A percentile compares a stretch with the other conserved stretches of the same genome.
These are phyloP conservation scores for Physeter macrocephalus DNA, from an alignment of 2,113 vertebrate species.

Conservation along the genomic window DNA sequence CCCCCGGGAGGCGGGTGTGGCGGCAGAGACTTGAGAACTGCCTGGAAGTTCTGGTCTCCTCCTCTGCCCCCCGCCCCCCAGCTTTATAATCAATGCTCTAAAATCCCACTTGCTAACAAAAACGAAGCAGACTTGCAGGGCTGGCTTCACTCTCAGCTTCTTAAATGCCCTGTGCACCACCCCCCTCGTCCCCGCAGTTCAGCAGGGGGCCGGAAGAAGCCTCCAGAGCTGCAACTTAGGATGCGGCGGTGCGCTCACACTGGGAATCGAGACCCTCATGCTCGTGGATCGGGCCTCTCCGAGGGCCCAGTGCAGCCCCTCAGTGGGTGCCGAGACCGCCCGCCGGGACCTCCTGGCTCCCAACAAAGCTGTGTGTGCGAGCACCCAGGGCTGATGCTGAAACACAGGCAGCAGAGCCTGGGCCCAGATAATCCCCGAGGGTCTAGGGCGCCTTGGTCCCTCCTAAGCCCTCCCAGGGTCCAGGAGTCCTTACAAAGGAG, in stretches of 20 bases:
- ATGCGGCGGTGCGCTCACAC: accelerated
- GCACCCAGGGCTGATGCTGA: too few relatives aligned
- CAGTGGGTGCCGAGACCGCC: accelerated
- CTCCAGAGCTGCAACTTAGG: accelerated
- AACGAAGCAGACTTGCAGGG: background rate
- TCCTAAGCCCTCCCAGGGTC: background rate
- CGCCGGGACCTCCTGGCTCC: background rate
- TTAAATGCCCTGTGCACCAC: accelerated
- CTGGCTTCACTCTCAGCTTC: background rate
- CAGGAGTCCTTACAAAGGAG: too few relatives aligned
- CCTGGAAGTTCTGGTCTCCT: background rate
- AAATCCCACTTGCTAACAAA: background rate
- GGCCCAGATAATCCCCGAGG: accelerated
- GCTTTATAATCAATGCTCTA: accelerated
- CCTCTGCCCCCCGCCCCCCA: accelerated
- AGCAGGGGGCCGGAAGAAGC: background rate
- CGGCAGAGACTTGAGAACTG: accelerated
- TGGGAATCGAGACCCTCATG: accelerated
- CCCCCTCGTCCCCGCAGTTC: accelerated
- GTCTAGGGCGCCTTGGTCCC: background rate
- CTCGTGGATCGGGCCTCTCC: background rate
- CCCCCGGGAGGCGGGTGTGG: accelerated
- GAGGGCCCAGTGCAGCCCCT: background rate
- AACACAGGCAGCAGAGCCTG: background rate
- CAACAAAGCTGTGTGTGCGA: accelerated